Conservation (phyloP, 2,113 vertebrate genomes). For the Atrichornis clamosus region DNA sequence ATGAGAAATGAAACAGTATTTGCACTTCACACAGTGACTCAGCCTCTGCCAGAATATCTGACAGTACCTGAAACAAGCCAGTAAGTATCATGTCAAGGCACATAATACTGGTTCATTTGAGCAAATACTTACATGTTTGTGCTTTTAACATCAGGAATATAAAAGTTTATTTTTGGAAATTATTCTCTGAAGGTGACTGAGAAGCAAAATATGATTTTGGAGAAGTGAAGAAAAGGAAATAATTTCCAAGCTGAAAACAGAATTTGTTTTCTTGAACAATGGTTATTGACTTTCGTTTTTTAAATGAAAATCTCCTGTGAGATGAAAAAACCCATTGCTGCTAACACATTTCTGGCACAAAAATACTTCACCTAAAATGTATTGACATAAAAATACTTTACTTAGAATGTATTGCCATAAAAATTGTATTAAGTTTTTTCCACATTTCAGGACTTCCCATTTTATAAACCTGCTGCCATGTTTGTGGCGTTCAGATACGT, state of each 20-base stretch:
- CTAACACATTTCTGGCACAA: not conserved
- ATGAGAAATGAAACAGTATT: not conserved
- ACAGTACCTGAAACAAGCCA: not conserved
- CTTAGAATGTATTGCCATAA: not conserved
- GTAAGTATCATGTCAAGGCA: not conserved
- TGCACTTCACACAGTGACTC: not conserved
- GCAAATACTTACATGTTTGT: not conserved
- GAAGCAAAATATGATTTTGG: not conserved
- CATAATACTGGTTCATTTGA: not conserved
- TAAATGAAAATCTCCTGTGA: not conserved
- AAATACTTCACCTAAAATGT: not conserved
- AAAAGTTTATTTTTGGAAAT: not conserved
- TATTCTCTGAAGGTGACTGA: not conserved
- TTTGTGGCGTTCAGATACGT: not conserved
- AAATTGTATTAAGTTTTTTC: not conserved
- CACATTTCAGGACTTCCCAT: not conserved
- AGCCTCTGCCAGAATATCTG: not conserved
- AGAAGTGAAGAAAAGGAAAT: not conserved
- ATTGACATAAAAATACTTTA: not conserved
- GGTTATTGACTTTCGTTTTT: constrained; percentile 7
- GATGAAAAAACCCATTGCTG: not conserved
- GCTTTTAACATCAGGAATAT: not conserved
- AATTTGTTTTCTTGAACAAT: not conserved
- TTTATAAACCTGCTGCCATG: not conserved
- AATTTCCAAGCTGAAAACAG: not conserved